These are phyloP conservation scores for Scaptomyza cyrtandrae DNA, from an alignment of 2,888 invertebrate species.

Conservation along the genomic window DNA sequence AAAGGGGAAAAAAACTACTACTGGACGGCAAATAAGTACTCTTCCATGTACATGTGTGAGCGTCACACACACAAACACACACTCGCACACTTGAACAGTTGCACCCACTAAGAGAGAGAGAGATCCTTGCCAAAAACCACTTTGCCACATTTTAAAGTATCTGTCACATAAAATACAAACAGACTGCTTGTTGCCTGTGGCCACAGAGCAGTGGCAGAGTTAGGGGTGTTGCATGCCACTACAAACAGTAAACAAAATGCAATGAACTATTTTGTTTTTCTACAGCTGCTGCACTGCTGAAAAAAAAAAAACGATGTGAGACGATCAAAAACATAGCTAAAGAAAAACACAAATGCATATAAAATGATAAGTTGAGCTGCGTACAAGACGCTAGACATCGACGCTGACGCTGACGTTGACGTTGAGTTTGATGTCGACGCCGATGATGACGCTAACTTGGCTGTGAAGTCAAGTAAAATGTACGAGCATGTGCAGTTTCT, in stretches of 20 bases:
- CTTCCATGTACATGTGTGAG: constrained; percentile 16
- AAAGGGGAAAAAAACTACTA: not conserved
- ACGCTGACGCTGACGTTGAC: constrained; percentile 9
- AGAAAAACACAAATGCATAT: constrained; percentile 68
- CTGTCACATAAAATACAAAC: constrained; percentile 71
- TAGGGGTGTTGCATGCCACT: not conserved
- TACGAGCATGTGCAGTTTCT: constrained; percentile 36
- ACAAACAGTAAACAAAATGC: constrained; percentile 60
- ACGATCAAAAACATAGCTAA: constrained; percentile 21
- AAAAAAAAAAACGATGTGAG: constrained; percentile 31
- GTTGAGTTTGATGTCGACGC: constrained; percentile 11
- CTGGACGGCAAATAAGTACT: not conserved
- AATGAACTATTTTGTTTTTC: constrained; percentile 74
- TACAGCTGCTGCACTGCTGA: constrained; percentile 35
- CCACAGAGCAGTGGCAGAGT: not conserved
- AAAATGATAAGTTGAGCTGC: constrained; percentile 69
- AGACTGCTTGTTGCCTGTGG: constrained; percentile 39
- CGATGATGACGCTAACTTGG: constrained; percentile 45
- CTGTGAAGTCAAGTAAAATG: constrained; percentile 75
- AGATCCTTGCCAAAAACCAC: constrained; percentile 60
- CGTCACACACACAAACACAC: constrained; percentile 13
- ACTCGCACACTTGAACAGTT: not conserved
- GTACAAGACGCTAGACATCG: constrained; percentile 27
- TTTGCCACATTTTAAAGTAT: constrained; percentile 75
- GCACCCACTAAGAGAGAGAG: constrained; percentile 8